Base-by-base conservation (phyloP, 2,888 invertebrate species). In the Eupithecia centaureata region DNA sequence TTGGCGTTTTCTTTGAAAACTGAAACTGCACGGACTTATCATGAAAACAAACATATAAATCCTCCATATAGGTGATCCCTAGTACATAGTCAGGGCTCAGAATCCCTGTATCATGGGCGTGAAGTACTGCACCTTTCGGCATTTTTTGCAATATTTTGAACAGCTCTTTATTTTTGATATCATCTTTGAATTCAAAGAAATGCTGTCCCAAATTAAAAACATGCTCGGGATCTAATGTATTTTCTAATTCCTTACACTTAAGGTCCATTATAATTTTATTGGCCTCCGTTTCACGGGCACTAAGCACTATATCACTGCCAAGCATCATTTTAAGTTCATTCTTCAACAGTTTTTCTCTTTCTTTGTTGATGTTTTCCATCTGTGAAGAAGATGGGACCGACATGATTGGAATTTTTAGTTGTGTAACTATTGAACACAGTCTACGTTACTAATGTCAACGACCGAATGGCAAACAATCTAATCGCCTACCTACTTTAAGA, bases 51-150 rank as follows among this genome's bases (percentile, higher is more conserved):
- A 94, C 92, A 79, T 94, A 95, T 2, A 96, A 82, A 81, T 95
- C 77, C 0, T 94, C 93, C 68, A 90, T 89, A 76, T 95, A 95
- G 0, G 96, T 96, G 15, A 96, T 77, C 56, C 94, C 88, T 0
- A 96, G 79, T 0, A 96, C 82, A 73, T 94, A 96, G 68, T 95
- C 95, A 0, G 94, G 92, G 32, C 95, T 94, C 32, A 94, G 90
- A 1, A 95, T 79, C 0, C 94, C 95, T 0, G 95, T 95, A 73
- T 96, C 95, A 74, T 97, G 97, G 0, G 94, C 94, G 77, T 97
- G 97, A 0, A 97, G 86, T 0, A 95, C 92, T 0, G 94, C 95
- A 0, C 96, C 97, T 87, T 97, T 97, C 0, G 97, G 97, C 94
- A 97, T 94, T 42, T 83, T 82, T 67, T 94, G 88, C 1, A 97